Evolutionary conservation across 2,888 invertebrate genomes (phyloP), one percentile per base, ranked within the genome.

Genomic region (Mamestra brassicae): DNA sequence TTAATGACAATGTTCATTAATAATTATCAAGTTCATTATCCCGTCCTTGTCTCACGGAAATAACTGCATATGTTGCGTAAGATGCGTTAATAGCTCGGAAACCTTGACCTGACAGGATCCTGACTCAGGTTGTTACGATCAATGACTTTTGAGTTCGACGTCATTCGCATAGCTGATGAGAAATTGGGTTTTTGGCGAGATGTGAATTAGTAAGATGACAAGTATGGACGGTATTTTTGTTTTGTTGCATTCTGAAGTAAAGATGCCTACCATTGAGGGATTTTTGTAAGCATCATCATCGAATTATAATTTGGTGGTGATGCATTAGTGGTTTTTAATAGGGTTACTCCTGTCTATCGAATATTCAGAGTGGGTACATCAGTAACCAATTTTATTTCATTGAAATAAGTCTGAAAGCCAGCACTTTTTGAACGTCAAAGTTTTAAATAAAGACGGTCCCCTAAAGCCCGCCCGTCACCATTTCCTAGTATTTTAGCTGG

Each of bases 41-140:
- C n/a, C 8, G 74, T 55, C 80, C 82, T 82, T 75, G 76, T 61
- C 47, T 63, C 11, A 55, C 79, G 81, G 79, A 83, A 55, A 69
- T 75, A 82, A 75, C 77, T 15, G 81, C 68, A 45, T 55, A 50
- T 36, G 69, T 86, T 87, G 76, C 84, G 50, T 87, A 84, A 83
- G 66, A 75, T 36, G 15, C 71, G 58, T n/a, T 72, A 68, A 73
- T 74, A 62, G 68, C 8, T 74, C n/a, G 1, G n/a, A 54, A 52
- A 73, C 84, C 87, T 85, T 87, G 86, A 84, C 84, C 86, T 17
- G 55, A 47, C 11, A 5, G 34, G n/a, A 26, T 72, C 50, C 66
- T 87, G 85, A 87, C 17, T 87, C 87, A 87, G 26, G 34, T n/a
- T 4, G n/a, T 17, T 10, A 54, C 69, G 83, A 82, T 64, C 81